Evolutionary conservation across 2,113 vertebrate genomes (phyloP), one percentile per base, ranked within the genome.

Genomic region (Syngnathus floridae): DNA sequence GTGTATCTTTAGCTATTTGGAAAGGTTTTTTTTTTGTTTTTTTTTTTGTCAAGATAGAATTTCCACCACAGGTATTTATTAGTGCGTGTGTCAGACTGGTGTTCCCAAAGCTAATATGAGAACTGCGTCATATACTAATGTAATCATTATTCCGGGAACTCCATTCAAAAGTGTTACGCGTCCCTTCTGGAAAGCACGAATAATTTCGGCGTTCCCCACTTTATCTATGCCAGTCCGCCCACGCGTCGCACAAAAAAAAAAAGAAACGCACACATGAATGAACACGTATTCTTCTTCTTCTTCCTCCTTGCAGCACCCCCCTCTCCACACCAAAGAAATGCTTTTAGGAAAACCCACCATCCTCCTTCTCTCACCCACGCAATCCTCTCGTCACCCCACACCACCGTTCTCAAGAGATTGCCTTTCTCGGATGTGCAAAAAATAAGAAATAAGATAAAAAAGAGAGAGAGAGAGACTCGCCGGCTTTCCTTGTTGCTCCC

Each of bases 271-370:
- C 72, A 67, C 65, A 69, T 71, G 71, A 80, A 75, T 75, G 68
- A 79, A 65, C 65, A 63, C 55, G 58, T 37, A 71, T 74, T 61
- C 63, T 46, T 64, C 73, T 72, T 65, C 22, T 41, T 65, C 22
- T 41, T 74, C 74, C 7, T 69, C 48, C 69, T 52, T 45, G 46
- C 64, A 17, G 49, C 14, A 45, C 70, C 26, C 26, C 26, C 26
- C 49, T 64, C 55, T 35, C 66, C 59, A 72, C 80, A 74, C 54
- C 54, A 13, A 11, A 71, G 55, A 58, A 69, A 75, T 54, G 71
- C 78, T 77, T 68, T 82, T 57, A 78, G 85, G 81, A 79, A 81
- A 82, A 72, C 77, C 82, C 80, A 62, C 64, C n/a, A 4, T 6
- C n/a, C 57, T 56, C 58, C 60, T 37, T 40, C 65, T 11, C 26